These are phyloP conservation scores for Coelopa frigida DNA, from an alignment of 1,140 invertebrate species.

Conservation along the genomic window DNA sequence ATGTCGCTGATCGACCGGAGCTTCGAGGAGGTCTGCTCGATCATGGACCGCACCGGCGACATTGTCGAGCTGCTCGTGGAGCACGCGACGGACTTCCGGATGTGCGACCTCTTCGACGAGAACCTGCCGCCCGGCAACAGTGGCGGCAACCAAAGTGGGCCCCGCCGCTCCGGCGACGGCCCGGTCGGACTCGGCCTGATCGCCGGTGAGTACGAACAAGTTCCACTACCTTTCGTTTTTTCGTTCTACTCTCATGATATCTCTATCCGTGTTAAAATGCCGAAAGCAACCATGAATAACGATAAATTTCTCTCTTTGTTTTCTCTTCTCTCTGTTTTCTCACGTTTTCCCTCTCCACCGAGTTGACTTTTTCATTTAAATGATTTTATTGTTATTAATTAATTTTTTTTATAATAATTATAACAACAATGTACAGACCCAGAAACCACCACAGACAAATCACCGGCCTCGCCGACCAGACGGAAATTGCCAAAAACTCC, in stretches of 20 bases:
- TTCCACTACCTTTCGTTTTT: background rate
- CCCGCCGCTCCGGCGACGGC: conserved; percentile 38
- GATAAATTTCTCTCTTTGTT: background rate
- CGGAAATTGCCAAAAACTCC: conserved; percentile 90
- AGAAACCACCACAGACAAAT: conserved; percentile 64
- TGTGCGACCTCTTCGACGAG: conserved; percentile 60
- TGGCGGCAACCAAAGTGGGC: conserved; percentile 31
- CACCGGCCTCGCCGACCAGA: conserved; percentile 76
- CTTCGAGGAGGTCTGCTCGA: conserved; percentile 80
- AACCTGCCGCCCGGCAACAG: conserved; percentile 39
- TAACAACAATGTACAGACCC: conserved; percentile 25
- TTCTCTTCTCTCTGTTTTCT: conserved; percentile 43
- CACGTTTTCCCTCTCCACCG: background rate
- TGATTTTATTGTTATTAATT: too few species aligned
- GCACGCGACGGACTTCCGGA: conserved; percentile 61
- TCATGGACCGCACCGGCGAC: conserved; percentile 76
- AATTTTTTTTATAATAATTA: background rate
- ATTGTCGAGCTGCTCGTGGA: conserved; percentile 76
- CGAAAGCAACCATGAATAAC: background rate
- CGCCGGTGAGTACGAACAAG: conserved; percentile 32
- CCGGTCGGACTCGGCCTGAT: conserved; percentile 39
- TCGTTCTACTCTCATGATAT: background rate
- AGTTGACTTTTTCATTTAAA: background rate
- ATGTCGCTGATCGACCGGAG: conserved; percentile 78
- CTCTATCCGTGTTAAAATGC: background rate